phyloP scores from a whole-genome alignment of 2,888 invertebrate species.

The Hydraecia micacea region DNA sequence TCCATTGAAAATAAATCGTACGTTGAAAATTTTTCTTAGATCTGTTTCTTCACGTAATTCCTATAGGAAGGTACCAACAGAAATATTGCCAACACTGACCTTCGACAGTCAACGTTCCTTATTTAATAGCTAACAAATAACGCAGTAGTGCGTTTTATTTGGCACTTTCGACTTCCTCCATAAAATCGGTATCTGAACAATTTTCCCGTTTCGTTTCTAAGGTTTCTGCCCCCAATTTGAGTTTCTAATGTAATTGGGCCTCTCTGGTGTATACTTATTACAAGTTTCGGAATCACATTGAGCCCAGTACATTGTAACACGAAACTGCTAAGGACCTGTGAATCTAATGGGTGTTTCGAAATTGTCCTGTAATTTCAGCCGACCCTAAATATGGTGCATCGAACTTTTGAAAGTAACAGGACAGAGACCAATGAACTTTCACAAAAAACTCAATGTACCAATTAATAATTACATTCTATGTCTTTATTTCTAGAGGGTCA shows the following conservation, averaged over 20 bases:
- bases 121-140: constrained; percentile 40
- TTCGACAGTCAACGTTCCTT: constrained; percentile 23
- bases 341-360: constrained; percentile 16
- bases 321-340: constrained; percentile 31
- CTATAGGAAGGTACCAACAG: neutral
- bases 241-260: constrained; percentile 51
- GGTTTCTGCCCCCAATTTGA: constrained; percentile 21
- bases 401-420: neutral
- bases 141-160: constrained; percentile 29
- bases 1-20: neutral
- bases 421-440: neutral
- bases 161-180: constrained; percentile 41
- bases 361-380: neutral
- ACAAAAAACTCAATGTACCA: neutral
- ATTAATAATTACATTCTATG: neutral
- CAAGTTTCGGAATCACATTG: constrained; percentile 35
- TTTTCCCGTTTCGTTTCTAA: constrained; percentile 23
- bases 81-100: constrained; percentile 12
- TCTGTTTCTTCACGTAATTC: neutral
- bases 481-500: neutral
- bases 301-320: constrained; percentile 20
- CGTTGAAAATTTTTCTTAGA: neutral
- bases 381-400: neutral
- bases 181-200: constrained; percentile 32
- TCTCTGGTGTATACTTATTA: constrained; percentile 44